Conservation (phyloP, 2,113 vertebrate species). For the Tricholaema leucomelas region DNA sequence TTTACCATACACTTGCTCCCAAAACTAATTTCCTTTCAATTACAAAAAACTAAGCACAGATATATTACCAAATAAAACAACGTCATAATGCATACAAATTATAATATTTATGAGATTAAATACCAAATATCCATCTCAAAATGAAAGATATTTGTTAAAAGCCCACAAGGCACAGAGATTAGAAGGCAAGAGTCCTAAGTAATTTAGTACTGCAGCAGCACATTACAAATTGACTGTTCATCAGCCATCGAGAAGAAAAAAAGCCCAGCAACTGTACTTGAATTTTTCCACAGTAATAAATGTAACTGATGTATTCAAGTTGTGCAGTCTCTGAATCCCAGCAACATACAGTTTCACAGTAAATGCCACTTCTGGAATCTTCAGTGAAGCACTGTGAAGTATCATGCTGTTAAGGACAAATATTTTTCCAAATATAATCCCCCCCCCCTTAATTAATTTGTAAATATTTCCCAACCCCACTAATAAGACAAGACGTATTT, state of each 20-base stretch:
- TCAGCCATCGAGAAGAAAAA: neutral
- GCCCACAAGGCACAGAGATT: neutral
- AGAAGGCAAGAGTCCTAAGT: neutral
- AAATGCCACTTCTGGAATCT: neutral
- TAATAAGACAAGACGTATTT: conserved; percentile 20
- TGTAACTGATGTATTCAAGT: neutral
- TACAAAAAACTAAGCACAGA: neutral
- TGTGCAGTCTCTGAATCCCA: neutral
- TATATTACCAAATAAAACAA: neutral
- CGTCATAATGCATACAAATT: neutral
- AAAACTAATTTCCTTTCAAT: neutral
- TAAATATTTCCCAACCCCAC: neutral
- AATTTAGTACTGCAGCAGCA: neutral
- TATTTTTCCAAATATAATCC: conserved; percentile 4
- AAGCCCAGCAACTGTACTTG: neutral
- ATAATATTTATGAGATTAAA: neutral
- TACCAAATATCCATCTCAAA: neutral
- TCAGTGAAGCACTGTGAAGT: neutral
- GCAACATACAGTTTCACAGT: neutral
- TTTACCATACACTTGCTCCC: neutral
- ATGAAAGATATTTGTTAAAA: neutral
- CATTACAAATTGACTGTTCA: neutral
- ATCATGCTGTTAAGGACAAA: neutral
- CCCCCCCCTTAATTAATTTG: neutral
- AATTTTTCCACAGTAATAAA: neutral